Evolutionary conservation across 2,113 vertebrate genomes (phyloP).

Genomic region (cat (Felis catus)): F.catus_Fca126_mat1.0 CM031426.1:46468501-46469000

Average conservation of each 20-base stretch:
- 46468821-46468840: background rate
- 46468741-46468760: background rate
- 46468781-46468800: background rate
- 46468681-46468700: background rate
- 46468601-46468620: fast-evolving
- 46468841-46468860: background rate
- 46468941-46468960: background rate
- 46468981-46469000: background rate
- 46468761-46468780: fast-evolving
- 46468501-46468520: background rate
- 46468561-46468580: background rate
- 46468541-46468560: background rate
- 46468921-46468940: background rate
- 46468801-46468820: background rate
- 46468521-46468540: fast-evolving
- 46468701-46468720: background rate
- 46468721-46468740: background rate
- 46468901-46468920: background rate
- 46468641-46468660: background rate
- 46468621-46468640: fast-evolving
- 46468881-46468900: background rate
- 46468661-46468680: background rate
- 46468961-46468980: background rate
- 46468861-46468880: fast-evolving
- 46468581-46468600: fast-evolving